These are phyloP conservation scores for Isotomurus palustris DNA, from an alignment of 2,888 invertebrate species.

Conservation along the genomic window DNA sequence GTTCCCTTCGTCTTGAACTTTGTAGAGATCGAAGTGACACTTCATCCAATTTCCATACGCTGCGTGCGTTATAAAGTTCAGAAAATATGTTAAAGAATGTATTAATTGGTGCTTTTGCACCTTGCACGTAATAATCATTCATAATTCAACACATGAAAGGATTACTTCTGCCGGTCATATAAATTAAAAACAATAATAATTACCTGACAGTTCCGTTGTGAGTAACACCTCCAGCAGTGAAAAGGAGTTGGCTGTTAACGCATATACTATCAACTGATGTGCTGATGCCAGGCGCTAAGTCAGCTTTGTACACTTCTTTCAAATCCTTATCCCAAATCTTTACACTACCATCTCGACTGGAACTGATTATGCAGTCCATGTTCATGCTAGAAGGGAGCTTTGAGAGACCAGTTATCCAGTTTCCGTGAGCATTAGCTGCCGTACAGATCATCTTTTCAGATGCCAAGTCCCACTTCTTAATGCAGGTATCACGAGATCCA, in stretches of 20 bases:
- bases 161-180: too few species aligned
- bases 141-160: not conserved
- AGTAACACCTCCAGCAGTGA: slow-evolving; percentile 3
- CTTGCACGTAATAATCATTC: too few species aligned
- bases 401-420: slow-evolving; percentile 40
- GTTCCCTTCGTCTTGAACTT: not conserved
- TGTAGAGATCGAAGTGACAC: not conserved
- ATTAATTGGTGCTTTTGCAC: too few species aligned
- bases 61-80: too few species aligned
- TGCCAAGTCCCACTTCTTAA: slow-evolving; percentile 78
- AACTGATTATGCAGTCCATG: slow-evolving; percentile 17
- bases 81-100: too few species aligned
- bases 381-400: slow-evolving; percentile 20
- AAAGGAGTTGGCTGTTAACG: slow-evolving; percentile 1
- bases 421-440: slow-evolving; percentile 35
- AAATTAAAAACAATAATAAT: not conserved
- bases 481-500: slow-evolving; percentile 77
- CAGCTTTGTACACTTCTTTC: slow-evolving; percentile 9
- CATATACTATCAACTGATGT: slow-evolving; percentile 4
- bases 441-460: slow-evolving; percentile 16
- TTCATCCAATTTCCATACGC: slow-evolving; percentile 8
- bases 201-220: slow-evolving; percentile 1
- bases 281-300: not conserved
- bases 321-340: slow-evolving; percentile 37
- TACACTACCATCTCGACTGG: slow-evolving; percentile 33